These are phyloP conservation scores for Cheumatopsyche charites DNA, from an alignment of 1,140 invertebrate species.

Conservation along the genomic window DNA sequence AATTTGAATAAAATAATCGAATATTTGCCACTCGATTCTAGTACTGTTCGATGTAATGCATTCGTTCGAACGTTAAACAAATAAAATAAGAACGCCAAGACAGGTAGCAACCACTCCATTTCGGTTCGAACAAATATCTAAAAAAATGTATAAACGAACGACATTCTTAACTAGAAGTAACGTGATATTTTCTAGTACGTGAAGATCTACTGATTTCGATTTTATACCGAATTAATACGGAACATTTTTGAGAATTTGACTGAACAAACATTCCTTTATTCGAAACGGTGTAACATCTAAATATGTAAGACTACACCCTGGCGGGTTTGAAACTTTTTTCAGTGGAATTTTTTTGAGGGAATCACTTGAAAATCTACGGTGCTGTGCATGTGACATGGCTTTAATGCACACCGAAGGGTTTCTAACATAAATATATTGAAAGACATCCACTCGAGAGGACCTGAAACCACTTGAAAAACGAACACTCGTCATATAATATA, in stretches of 20 bases:
- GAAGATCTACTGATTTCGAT: neutral
- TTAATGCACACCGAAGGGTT: conserved; percentile 29
- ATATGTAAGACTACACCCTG: neutral
- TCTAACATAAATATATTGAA: conserved; percentile 25
- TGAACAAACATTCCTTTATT: neutral
- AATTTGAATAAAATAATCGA: neutral
- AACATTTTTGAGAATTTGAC: neutral
- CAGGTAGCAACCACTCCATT: conserved; percentile 15
- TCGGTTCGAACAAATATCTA: neutral
- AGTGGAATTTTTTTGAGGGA: no score
- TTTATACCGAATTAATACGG: no score
- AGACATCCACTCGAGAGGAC: conserved; percentile 17
- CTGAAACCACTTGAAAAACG: conserved; percentile 29
- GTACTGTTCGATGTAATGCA: no score
- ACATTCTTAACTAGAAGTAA: neutral
- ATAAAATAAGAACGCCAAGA: conserved; percentile 2
- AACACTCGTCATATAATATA: neutral
- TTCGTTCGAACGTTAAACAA: neutral
- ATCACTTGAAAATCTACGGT: neutral
- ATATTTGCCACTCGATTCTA: no score
- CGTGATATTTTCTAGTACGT: neutral
- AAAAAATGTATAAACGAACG: neutral
- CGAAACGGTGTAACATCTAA: neutral
- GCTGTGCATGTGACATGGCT: conserved; percentile 5
- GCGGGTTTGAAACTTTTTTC: no score